These are phyloP conservation scores for Seira musarum DNA, from an alignment of 2,888 invertebrate genomes.

Conservation along the genomic window DNA sequence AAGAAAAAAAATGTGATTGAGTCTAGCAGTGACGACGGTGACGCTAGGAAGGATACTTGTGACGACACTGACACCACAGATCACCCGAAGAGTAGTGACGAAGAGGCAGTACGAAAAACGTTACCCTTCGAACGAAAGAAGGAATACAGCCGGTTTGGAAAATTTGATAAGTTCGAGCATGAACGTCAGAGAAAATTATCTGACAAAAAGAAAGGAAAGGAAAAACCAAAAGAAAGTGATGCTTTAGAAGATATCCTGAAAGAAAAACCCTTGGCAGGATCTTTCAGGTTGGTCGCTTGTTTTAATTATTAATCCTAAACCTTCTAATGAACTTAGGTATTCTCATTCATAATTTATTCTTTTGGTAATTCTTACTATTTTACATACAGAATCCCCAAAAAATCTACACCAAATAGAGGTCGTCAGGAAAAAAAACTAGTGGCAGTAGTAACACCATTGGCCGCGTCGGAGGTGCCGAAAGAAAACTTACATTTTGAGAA, in stretches of 20 bases:
- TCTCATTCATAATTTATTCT: not conserved
- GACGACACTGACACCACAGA: constrained; percentile 19
- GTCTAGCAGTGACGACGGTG: constrained; percentile 50
- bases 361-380: not conserved
- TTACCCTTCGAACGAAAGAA: constrained; percentile 53
- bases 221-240: constrained; percentile 28
- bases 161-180: constrained; percentile 59
- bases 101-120: not conserved
- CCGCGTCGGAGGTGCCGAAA: constrained; percentile 40
- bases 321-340: no score
- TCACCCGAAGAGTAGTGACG: constrained; percentile 38
- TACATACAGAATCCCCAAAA: constrained; percentile 34
- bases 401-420: not conserved
- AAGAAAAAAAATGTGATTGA: constrained; percentile 45
- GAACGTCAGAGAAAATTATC: constrained; percentile 49
- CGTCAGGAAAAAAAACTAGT: constrained; percentile 5
- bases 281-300: constrained; percentile 53
- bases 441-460: constrained; percentile 45
- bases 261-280: constrained; percentile 43
- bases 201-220: constrained; percentile 39
- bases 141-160: constrained; percentile 46
- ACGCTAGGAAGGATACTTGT: constrained; percentile 14
- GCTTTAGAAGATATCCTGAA: constrained; percentile 39
- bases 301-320: constrained; percentile 5
- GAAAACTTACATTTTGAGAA: constrained; percentile 60